Base-by-base conservation (phyloP, 2,888 invertebrate genomes). In the Andrena flavipes region DNA sequence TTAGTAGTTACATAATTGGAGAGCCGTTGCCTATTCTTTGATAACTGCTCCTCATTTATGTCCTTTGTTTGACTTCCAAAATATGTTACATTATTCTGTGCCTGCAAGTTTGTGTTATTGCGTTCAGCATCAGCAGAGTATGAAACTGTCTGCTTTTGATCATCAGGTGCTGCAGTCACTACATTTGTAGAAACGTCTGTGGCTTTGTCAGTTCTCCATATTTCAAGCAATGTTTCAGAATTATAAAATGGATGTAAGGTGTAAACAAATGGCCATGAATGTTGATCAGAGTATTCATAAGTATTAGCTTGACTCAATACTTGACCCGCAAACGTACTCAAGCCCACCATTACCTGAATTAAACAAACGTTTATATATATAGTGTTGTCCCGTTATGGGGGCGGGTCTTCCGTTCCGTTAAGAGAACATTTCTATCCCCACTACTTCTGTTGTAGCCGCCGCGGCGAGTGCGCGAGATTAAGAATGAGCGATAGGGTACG, bases 201-300 rank as follows among this genome's bases (percentile, higher is more conserved):
- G 29, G 68, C 48, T 62, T 87, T 81, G 1, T 87, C 84, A 60
- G 77, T 69, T 30, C 80, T 82, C 82, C 85, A 82, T 64, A 87
- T 62, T 72, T 84, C 75, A 7, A 88, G 65, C 7, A 87, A 70
- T 56, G 83, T 76, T 69, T 89, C 88, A 54, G 88, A 81, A 76
- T 88, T 84, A 56, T 86, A 89, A 80, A 84, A 86, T 20, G 89
- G 90, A 48, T 86, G 83, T 2, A 90, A 63, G 0, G 87, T 77
- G 65, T 90, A 90, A 67, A 89, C 77, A 73, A 89, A 71, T 35
- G 85, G 76, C 72, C 81, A 87, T 3, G 89, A 87, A 20, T 71
- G 56, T 48, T 88, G 72, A 10, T 80, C 82, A n/a, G 88, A 70
- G 64, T 76, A 76, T 4, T 85, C 85, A 23, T 78, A 77, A 69